phyloP scores from a whole-genome alignment of 2,797 vertebrate species.

The Amniataba percoides region DNA sequence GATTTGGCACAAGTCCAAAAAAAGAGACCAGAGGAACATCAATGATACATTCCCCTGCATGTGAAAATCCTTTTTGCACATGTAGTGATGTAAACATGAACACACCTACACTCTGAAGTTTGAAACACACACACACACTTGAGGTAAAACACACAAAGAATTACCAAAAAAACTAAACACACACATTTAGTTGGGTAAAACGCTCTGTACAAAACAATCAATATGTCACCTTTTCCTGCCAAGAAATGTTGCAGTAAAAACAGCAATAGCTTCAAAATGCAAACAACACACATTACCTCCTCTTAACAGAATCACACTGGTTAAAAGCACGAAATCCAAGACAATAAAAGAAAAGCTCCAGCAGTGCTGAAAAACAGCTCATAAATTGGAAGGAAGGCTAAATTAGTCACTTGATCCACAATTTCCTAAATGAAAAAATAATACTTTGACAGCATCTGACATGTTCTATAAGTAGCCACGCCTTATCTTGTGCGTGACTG shows the following conservation, averaged over 20 bases:
- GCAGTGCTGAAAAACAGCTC: background rate
- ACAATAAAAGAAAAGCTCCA: background rate
- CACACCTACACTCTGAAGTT: constrained; percentile 27
- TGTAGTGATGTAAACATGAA: constrained; percentile 39
- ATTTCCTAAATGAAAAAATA: background rate
- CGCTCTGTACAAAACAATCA: background rate
- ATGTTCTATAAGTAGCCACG: background rate
- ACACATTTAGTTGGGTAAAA: background rate
- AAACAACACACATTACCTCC: background rate
- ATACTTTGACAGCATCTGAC: background rate
- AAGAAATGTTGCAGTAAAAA: background rate
- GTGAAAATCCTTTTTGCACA: constrained; percentile 72
- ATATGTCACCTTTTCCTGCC: background rate
- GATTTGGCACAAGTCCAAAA: constrained; percentile 32
- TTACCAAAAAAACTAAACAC: background rate
- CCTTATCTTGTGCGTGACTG: background rate
- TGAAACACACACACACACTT: constrained; percentile 5
- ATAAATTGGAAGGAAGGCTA: background rate
- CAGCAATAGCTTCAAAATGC: background rate
- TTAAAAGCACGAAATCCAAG: background rate
- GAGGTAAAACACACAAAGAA: background rate
- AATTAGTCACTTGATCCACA: background rate
- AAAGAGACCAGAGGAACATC: background rate
- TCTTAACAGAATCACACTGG: background rate
- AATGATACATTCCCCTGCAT: constrained; percentile 27